Conservation (phyloP, 2,113 vertebrate species). For the Podocnemis expansa region DNA sequence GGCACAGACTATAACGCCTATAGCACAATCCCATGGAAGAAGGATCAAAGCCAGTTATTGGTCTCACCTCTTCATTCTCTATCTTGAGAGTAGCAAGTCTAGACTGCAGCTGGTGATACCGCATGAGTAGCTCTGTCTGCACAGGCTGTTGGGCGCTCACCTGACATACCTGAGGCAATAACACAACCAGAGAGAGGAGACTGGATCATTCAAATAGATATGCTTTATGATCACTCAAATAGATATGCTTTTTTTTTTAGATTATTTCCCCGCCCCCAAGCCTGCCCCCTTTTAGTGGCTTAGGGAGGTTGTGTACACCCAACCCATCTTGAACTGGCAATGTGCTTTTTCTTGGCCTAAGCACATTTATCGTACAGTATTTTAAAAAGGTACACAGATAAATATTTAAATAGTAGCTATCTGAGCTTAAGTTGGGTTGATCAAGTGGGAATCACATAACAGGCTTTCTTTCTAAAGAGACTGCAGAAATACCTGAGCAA, state of each 20-base stretch:
- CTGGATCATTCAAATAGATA: fast-evolving
- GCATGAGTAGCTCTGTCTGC: conserved; percentile 94
- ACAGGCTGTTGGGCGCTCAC: conserved; percentile 97
- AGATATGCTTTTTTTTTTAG: neutral
- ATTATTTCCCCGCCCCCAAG: neutral
- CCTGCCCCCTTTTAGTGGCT: neutral
- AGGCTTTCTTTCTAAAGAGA: neutral
- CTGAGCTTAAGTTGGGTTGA: neutral
- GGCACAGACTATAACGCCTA: neutral
- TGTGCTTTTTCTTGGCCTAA: neutral
- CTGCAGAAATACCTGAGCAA: neutral
- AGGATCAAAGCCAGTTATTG: neutral
- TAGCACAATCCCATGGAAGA: neutral
- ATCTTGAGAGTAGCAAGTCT: conserved; percentile 95
- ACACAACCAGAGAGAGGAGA: neutral
- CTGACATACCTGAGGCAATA: conserved; percentile 88
- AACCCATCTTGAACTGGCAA: neutral
- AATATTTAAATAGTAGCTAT: neutral
- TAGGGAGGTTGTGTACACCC: fast-evolving
- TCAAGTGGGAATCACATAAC: neutral
- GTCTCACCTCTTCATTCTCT: conserved; percentile 95
- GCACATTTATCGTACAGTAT: neutral
- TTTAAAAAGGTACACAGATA: neutral
- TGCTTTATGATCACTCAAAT: neutral
- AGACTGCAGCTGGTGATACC: conserved; percentile 97